Percentiles rank a stretch among this genome's conserved stretches.
These are phyloP conservation scores for Oikopleura dioica DNA, from an alignment of 23 tunicate species.

Conservation along the genomic window DNA sequence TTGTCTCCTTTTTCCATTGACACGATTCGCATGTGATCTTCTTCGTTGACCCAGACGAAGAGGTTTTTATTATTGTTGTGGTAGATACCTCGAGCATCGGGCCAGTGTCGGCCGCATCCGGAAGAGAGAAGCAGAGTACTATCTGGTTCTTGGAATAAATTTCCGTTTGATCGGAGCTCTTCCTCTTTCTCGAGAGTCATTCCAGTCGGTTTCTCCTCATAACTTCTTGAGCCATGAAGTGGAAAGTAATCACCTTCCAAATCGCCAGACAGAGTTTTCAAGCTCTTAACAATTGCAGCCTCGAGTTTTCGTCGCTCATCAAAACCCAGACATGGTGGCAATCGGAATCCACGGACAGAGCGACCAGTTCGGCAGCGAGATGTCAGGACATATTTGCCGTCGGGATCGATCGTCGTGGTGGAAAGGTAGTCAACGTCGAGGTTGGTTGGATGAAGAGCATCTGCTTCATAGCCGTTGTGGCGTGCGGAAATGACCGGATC, in stretches of 20 bases:
- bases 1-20: constrained; percentile 22
- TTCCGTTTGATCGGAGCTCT: neutral
- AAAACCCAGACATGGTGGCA: constrained; percentile 52
- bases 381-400: constrained; percentile 56
- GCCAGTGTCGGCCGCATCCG: constrained; percentile 11
- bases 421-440: constrained; percentile 34
- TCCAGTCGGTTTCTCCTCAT: neutral
- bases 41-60: constrained; percentile 12
- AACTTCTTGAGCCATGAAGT: constrained; percentile 11
- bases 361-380: constrained; percentile 66
- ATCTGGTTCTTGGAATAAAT: constrained; percentile 10
- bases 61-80: neutral
- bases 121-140: neutral
- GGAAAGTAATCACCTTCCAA: constrained; percentile 55
- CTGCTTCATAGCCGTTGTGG: constrained; percentile 45
- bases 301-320: constrained; percentile 48
- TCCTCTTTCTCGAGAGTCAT: constrained; percentile 3
- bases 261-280: constrained; percentile 36
- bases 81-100: constrained; percentile 12
- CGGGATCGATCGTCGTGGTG: constrained; percentile 32
- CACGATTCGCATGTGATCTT: constrained; percentile 1
- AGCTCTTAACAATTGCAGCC: constrained; percentile 21
- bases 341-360: constrained; percentile 43
- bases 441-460: constrained; percentile 39
- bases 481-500: constrained; percentile 73